Percentiles rank a stretch among this genome's conserved stretches.
phyloP scores from a whole-genome alignment of 2,797 vertebrate species.

The Clarias platycephalus region DNA sequence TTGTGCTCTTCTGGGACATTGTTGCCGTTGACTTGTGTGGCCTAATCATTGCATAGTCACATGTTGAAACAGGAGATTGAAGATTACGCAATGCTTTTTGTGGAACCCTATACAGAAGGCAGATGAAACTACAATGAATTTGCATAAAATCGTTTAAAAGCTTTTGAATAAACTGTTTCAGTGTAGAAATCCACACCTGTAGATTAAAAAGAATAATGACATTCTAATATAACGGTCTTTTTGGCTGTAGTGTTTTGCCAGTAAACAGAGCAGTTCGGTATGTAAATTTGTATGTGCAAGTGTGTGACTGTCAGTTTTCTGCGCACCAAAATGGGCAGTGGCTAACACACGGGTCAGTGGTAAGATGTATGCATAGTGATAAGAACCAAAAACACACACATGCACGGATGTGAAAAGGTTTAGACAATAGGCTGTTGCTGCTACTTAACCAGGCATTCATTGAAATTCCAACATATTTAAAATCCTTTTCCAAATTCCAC shows the following conservation, averaged over 20 bases:
- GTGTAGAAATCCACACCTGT: background rate
- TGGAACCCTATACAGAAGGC: background rate
- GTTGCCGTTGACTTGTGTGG: constrained; percentile 25
- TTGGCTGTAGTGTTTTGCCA: background rate
- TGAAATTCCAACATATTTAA: constrained; percentile 32
- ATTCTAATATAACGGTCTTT: background rate
- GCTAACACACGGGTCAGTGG: constrained; percentile 33
- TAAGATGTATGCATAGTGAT: constrained; percentile 43
- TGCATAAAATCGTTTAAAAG: constrained; percentile 35
- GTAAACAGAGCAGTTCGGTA: background rate
- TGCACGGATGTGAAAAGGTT: constrained; percentile 6
- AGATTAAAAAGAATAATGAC: background rate
- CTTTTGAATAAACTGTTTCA: background rate
- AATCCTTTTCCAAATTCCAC: constrained; percentile 24
- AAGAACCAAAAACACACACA: constrained; percentile 41
- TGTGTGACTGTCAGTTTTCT: background rate
- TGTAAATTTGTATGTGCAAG: background rate
- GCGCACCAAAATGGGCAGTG: constrained; percentile 24
- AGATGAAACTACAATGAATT: constrained; percentile 30
- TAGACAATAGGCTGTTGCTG: constrained; percentile 10
- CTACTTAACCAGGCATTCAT: constrained; percentile 22
- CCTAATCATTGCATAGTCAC: constrained; percentile 16
- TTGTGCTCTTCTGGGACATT: constrained; percentile 24
- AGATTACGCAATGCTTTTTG: constrained; percentile 38
- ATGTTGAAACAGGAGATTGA: constrained; percentile 38